Percentiles rank a stretch among this genome's conserved stretches.
Evolutionary conservation across 2,797 vertebrate species (phyloP).

Genomic region (Microhierax caerulescens): DNA sequence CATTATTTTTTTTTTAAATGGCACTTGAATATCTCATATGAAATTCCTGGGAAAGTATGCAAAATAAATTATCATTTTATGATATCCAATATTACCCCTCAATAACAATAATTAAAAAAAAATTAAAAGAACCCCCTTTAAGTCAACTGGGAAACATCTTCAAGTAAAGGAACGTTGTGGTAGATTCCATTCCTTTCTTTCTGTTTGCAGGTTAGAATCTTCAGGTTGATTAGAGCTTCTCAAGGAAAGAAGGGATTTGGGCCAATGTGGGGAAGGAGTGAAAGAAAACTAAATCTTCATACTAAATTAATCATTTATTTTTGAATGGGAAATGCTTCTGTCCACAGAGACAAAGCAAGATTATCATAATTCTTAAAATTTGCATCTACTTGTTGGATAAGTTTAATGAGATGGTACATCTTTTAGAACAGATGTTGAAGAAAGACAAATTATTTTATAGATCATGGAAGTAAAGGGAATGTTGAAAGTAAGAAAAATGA

Average conservation of each 20-base stretch:
- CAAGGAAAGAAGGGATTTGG: background rate
- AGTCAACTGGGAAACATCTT: background rate
- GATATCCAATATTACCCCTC: background rate
- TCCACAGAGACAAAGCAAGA: background rate
- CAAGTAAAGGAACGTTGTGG: background rate
- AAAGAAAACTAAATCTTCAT: background rate
- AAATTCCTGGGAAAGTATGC: background rate
- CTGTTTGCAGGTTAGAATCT: background rate
- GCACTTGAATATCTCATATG: background rate
- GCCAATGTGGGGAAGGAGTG: background rate
- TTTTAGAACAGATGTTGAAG: background rate
- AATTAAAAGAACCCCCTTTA: background rate
- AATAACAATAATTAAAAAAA: background rate
- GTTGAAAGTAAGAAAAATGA: background rate
- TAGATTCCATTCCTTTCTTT: background rate
- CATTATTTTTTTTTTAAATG: background rate
- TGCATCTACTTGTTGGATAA: background rate
- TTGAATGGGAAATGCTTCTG: background rate
- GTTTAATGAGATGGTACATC: background rate
- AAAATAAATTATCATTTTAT: background rate
- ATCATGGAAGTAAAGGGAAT: background rate
- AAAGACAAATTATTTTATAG: background rate
- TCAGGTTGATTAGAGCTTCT: background rate
- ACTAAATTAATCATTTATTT: background rate
- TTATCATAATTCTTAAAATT: background rate